A percentile compares a stretch with the other conserved stretches of the same genome.
phyloP scores from a whole-genome alignment of 2,888 invertebrate genomes.

The Cryptus armator region DNA sequence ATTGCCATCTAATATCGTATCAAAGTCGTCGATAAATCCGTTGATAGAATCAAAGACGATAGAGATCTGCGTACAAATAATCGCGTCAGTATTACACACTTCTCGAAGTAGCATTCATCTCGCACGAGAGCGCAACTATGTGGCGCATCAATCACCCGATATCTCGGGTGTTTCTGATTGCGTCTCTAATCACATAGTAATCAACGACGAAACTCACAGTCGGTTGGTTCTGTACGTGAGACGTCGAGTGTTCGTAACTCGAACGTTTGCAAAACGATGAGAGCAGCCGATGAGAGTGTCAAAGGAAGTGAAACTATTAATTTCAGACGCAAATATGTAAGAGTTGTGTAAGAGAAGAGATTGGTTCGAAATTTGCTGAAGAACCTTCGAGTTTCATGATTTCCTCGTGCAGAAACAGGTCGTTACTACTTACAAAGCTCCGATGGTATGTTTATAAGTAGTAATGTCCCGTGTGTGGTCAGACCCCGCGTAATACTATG shows the following conservation, averaged over 20 bases:
- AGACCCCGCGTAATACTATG: not conserved
- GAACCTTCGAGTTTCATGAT: not conserved
- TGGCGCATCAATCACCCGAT: conserved; percentile 66
- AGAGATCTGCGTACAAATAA: not conserved
- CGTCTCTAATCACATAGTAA: conserved; percentile 78
- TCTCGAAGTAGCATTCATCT: not conserved
- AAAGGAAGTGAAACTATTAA: not conserved
- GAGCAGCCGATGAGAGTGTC: conserved; percentile 3
- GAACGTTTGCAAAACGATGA: conserved; percentile 46
- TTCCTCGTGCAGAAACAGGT: not conserved
- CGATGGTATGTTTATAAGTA: not conserved
- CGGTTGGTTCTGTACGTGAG: conserved; percentile 65
- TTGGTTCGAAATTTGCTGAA: not conserved
- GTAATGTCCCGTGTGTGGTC: not conserved
- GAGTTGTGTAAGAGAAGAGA: not conserved
- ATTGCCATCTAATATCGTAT: not conserved
- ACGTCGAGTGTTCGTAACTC: conserved; percentile 62
- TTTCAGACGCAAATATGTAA: not conserved
- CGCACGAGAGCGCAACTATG: not conserved
- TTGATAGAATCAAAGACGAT: not conserved
- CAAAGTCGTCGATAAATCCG: not conserved
- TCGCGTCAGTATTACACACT: not conserved
- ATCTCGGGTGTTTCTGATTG: conserved; percentile 77
- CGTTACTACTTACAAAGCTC: not conserved
- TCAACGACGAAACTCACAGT: conserved; percentile 73